These are phyloP conservation scores for Trichosurus vulpecula DNA, from an alignment of 2,797 vertebrate species.

Conservation along the genomic window DNA sequence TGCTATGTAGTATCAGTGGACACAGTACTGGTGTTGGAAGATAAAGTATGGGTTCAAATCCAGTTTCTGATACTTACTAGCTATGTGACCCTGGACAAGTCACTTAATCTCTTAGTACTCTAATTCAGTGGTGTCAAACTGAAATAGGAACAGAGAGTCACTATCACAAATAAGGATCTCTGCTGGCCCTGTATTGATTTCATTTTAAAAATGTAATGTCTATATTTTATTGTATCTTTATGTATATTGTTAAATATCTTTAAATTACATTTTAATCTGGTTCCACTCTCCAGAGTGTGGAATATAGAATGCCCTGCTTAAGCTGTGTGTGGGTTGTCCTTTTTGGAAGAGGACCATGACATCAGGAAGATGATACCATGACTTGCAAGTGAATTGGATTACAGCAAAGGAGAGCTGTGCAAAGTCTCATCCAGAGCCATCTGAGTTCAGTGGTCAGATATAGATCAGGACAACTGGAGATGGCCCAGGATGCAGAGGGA, in stretches of 20 bases:
- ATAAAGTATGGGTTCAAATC: neutral
- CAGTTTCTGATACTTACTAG: neutral
- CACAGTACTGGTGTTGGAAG: neutral
- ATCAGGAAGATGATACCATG: no score
- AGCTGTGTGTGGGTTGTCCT: neutral
- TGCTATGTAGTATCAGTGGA: neutral
- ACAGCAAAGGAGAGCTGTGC: no score
- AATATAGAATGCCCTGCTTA: neutral
- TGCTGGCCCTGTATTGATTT: neutral
- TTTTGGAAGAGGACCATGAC: no score
- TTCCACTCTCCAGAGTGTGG: neutral
- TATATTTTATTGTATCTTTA: neutral
- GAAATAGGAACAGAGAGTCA: neutral
- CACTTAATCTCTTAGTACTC: neutral
- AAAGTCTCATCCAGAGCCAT: no score
- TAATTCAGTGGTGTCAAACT: neutral
- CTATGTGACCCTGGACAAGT: neutral
- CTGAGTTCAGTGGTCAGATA: no score
- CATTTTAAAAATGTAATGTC: neutral
- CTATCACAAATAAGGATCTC: neutral
- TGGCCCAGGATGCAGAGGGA: no score
- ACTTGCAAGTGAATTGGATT: no score
- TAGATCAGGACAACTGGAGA: no score
- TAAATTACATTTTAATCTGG: neutral
- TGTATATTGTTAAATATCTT: neutral